Base-by-base conservation (phyloP, 2,797 vertebrate genomes). In the Xenopus petersii region DNA sequence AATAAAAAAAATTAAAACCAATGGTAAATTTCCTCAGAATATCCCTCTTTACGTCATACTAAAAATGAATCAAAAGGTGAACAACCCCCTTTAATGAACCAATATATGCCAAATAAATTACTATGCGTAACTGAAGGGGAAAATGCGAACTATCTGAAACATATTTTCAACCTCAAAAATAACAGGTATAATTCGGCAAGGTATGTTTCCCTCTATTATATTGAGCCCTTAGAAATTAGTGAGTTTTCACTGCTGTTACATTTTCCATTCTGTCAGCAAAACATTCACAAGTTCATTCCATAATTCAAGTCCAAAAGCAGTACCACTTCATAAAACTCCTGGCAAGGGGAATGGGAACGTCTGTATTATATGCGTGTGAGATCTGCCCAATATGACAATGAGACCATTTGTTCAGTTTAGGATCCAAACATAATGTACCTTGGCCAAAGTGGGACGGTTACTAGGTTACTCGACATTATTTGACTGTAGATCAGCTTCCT, bases 191-290 rank as follows among this genome's bases (percentile, higher is more conserved):
- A 71, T 66, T 15, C 76, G 42, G 66, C 61, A 59, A 79, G 76
- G 71, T 79, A 70, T 73, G 71, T 74, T 79, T 79, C 64, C 64
- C 71, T 60, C 71, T 65, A 79, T 74, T 70, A 73, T 69, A 73
- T n/a, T 67, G n/a, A 79, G 59, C 61, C 66, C 66, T 69, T 65
- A 64, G 54, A 79, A 65, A 74, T 42, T 21, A 79, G 71, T 58
- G 62, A 46, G 58, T 69, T 64, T 56, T 73, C 4, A 30, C 75
- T 78, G 70, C 65, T 66, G 61, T 73, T 61, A 69, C 71, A 73
- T 75, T 86, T 86, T 84, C 82, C 82, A 84, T 85, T 84, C 82
- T 75, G 80, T 83, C 80, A 83, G 73, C 64, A 76, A 55, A 80
- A 75, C 69, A 55, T 75, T 79, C 80, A 65, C 78, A 71, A 83